These are phyloP conservation scores for Emmelina monodactyla DNA, from an alignment of 2,888 invertebrate genomes.

Conservation along the genomic window DNA sequence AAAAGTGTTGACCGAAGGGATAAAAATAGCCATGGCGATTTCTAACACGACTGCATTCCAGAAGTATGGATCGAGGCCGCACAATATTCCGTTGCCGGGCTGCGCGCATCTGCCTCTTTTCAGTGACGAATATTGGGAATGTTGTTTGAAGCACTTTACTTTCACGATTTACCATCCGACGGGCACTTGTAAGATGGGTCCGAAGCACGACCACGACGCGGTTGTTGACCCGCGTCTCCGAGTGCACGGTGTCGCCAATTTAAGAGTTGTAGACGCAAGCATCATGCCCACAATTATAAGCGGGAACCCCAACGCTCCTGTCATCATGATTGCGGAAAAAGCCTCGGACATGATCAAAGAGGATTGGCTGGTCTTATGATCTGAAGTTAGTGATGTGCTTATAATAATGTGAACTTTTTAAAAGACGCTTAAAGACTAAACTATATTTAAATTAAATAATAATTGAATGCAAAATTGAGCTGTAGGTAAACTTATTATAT, in stretches of 20 bases:
- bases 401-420: conserved; percentile 3
- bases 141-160: conserved; percentile 79
- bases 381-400: conserved; percentile 15
- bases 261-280: conserved; percentile 84
- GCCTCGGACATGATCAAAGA: conserved; percentile 89
- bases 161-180: conserved; percentile 88
- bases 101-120: conserved; percentile 76
- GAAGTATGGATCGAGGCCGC: conserved; percentile 79
- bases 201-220: conserved; percentile 74
- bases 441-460: no score
- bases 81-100: conserved; percentile 82
- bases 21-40: conserved; percentile 81
- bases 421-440: background rate
- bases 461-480: no score
- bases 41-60: conserved; percentile 84
- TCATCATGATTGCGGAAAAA: conserved; percentile 91
- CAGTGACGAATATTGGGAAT: conserved; percentile 88
- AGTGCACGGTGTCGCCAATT: conserved; percentile 79
- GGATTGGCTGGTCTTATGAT: conserved; percentile 74
- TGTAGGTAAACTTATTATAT: no score
- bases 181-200: conserved; percentile 89
- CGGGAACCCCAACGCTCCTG: conserved; percentile 89
- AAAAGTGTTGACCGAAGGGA: conserved; percentile 80
- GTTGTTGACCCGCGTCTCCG: conserved; percentile 81
- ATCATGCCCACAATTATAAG: conserved; percentile 90